These are phyloP conservation scores for Caenorhabditis auriculariae DNA, from an alignment of 2,888 invertebrate genomes.

Conservation along the genomic window DNA sequence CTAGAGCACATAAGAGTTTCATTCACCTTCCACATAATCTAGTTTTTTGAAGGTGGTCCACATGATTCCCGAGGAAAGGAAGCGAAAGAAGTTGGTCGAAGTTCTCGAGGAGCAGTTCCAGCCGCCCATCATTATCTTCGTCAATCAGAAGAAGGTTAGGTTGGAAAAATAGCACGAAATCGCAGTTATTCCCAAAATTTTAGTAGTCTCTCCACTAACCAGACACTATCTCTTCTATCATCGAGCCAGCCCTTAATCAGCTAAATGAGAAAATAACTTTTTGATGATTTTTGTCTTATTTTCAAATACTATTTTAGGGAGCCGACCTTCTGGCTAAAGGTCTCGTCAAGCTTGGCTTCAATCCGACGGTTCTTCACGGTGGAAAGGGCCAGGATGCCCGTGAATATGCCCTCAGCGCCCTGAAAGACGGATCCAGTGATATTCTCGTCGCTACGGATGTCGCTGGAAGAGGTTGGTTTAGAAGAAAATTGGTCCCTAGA, in stretches of 20 bases:
- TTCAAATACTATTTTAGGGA: conserved; percentile 69
- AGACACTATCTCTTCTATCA: background rate
- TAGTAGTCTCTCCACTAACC: background rate
- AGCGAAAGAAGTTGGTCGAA: conserved; percentile 89
- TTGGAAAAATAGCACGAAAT: background rate
- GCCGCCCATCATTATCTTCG: conserved; percentile 98
- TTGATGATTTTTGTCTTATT: too few relatives aligned
- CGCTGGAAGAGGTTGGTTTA: conserved; percentile 77
- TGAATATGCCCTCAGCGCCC: conserved; percentile 85
- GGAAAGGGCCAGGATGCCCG: conserved; percentile 84
- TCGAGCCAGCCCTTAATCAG: background rate
- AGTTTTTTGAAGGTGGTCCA: conserved; percentile 74
- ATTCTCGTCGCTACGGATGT: conserved; percentile 99
- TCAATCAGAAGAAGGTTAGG: conserved; percentile 89
- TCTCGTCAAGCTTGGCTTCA: conserved; percentile 91
- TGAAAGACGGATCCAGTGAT: conserved; percentile 93
- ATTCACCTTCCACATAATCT: background rate
- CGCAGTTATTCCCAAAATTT: background rate
- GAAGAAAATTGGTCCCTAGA: background rate
- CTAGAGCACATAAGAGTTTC: background rate
- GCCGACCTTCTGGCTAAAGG: conserved; percentile 96
- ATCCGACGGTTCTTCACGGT: conserved; percentile 94
- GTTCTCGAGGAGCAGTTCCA: conserved; percentile 86
- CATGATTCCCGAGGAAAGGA: conserved; percentile 91
- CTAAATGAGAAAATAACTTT: too few relatives aligned